These are phyloP conservation scores for Leuctra nigra DNA, from an alignment of 2,888 invertebrate species.

Conservation along the genomic window DNA sequence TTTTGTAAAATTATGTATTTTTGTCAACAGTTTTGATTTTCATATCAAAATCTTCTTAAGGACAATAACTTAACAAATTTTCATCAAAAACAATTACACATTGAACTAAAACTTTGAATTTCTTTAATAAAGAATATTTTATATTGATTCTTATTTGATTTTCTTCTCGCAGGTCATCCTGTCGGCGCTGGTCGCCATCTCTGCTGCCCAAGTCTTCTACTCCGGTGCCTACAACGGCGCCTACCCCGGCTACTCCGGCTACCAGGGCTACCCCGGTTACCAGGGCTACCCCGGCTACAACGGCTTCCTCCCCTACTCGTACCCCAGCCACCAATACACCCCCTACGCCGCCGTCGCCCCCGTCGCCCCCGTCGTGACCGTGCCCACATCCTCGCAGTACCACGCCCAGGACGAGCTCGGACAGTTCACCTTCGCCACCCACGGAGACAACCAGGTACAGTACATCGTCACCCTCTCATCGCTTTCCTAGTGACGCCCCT, in stretches of 20 bases:
- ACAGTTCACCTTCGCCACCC: constrained; percentile 33
- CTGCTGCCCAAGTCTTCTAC: constrained; percentile 17
- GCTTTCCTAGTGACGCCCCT: constrained; percentile 16
- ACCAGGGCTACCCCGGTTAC: constrained; percentile 14
- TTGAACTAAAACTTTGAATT: too few species aligned
- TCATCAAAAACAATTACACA: too few species aligned
- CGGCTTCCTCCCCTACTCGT: not conserved
- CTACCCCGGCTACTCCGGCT: too few species aligned
- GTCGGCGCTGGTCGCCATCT: constrained; percentile 17
- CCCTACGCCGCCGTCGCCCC: constrained; percentile 7
- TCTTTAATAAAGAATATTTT: too few species aligned
- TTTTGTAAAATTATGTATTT: too few species aligned
- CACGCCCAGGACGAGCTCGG: constrained; percentile 33
- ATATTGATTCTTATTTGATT: too few species aligned
- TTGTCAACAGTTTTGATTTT: too few species aligned
- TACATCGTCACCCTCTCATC: too few species aligned
- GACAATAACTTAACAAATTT: too few species aligned
- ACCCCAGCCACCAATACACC: not conserved
- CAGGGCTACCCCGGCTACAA: not conserved
- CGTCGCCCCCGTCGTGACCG: constrained; percentile 14
- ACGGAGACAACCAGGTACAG: constrained; percentile 32
- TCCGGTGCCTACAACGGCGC: too few species aligned
- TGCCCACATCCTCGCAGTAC: constrained; percentile 25
- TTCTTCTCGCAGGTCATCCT: constrained; percentile 17
- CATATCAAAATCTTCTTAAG: too few species aligned